Evolutionary conservation across 2,113 vertebrate genomes (phyloP).

Genomic region (Platichthys stellatus): DNA sequence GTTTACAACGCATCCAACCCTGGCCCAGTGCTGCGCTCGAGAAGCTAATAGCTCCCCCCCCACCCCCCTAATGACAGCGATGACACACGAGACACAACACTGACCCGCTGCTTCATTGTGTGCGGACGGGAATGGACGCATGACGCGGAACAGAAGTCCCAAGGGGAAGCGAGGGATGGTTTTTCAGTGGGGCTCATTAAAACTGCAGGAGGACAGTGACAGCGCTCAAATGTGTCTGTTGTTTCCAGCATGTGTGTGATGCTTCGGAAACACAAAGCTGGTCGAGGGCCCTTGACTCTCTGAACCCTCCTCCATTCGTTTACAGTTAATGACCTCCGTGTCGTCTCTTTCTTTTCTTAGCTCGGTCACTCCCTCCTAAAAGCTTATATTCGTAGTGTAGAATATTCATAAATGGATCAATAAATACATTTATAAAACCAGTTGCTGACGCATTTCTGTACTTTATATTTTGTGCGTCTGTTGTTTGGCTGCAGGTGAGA

Average conservation of each 20-base stretch:
- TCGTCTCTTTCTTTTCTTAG: too few relatives aligned
- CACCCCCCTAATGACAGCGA: slow-evolving; percentile 35
- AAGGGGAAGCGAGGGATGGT: slow-evolving; percentile 51
- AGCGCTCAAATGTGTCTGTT: slow-evolving; percentile 70
- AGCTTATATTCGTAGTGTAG: too few relatives aligned
- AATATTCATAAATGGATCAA: too few relatives aligned
- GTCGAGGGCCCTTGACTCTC: slow-evolving; percentile 24
- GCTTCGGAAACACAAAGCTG: slow-evolving; percentile 78
- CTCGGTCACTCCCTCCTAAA: too few relatives aligned
- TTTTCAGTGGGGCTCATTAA: slow-evolving; percentile 68
- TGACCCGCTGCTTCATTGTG: slow-evolving; percentile 43
- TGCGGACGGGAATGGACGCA: slow-evolving; percentile 32
- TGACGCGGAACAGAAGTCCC: slow-evolving; percentile 22
- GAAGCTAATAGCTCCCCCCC: slow-evolving; percentile 23
- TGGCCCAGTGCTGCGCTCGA: slow-evolving; percentile 12
- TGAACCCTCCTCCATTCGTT: neutral
- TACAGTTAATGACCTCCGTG: neutral
- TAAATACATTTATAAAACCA: too few relatives aligned
- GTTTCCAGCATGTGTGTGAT: slow-evolving; percentile 76
- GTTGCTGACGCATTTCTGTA: too few relatives aligned
- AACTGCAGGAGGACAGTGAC: slow-evolving; percentile 72
- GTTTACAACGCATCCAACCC: slow-evolving; percentile 5
- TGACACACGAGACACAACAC: slow-evolving; percentile 66
- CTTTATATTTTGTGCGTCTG: neutral
- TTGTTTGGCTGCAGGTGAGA: slow-evolving; percentile 82